A percentile compares a stretch with the other conserved stretches of the same genome.
These are phyloP conservation scores for Mormyrus proboscirostris DNA, from an alignment of 2,797 vertebrate genomes.

Conservation along the genomic window DNA sequence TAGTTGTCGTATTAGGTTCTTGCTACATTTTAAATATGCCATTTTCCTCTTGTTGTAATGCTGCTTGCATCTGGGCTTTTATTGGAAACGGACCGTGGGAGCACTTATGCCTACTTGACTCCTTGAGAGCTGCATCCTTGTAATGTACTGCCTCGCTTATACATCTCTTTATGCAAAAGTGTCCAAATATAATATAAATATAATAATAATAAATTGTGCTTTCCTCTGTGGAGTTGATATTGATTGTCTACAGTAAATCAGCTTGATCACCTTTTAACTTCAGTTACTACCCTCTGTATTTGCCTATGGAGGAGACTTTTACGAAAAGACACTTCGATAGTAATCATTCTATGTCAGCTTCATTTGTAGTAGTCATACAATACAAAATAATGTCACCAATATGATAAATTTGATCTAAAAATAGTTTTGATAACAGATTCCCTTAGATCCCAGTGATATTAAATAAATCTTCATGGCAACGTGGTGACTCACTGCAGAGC, in stretches of 20 bases:
- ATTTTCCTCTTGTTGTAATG: background rate
- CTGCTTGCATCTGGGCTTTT: background rate
- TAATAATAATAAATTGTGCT: background rate
- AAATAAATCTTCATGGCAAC: background rate
- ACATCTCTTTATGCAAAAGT: background rate
- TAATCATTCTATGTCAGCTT: background rate
- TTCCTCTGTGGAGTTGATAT: background rate
- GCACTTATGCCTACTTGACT: background rate
- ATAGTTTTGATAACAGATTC: background rate
- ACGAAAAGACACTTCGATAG: background rate
- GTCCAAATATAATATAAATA: background rate
- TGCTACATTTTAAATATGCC: background rate
- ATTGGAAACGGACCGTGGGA: background rate
- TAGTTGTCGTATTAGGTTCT: background rate
- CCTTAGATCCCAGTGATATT: background rate
- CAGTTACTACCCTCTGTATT: background rate
- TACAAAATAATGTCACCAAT: background rate
- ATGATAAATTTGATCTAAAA: background rate
- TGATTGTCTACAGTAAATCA: background rate
- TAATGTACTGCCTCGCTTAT: background rate
- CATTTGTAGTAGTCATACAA: background rate
- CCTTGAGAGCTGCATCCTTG: background rate
- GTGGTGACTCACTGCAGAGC: background rate
- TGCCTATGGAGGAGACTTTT: background rate
- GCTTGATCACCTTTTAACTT: background rate